Conservation (phyloP, 2,113 vertebrate genomes). For the Spilogale gracilis region DNA sequence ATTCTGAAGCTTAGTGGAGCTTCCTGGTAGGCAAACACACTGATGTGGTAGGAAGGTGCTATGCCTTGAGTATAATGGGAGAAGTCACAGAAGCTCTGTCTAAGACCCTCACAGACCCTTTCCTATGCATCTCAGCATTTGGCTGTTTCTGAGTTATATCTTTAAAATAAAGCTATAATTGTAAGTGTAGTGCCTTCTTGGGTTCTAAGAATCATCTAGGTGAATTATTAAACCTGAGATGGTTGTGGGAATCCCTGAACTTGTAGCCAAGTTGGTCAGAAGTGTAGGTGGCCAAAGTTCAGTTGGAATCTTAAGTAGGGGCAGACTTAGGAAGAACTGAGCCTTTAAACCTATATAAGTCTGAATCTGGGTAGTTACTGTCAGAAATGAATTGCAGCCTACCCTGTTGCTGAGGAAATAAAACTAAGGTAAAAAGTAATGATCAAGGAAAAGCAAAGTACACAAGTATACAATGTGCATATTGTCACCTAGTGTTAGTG, state of each 20-base stretch:
- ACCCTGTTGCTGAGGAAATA: background rate
- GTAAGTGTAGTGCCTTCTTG: background rate
- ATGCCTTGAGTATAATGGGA: background rate
- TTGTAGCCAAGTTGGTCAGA: background rate
- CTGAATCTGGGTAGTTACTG: background rate
- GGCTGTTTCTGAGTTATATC: background rate
- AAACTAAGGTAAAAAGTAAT: constrained; percentile 1
- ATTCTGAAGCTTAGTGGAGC: background rate
- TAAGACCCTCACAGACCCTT: background rate
- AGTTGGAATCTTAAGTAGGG: background rate
- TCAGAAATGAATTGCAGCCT: background rate
- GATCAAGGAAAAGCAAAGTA: background rate
- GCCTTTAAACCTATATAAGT: background rate
- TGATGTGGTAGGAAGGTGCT: background rate
- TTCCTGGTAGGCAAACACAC: background rate
- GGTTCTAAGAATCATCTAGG: background rate
- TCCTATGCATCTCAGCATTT: background rate
- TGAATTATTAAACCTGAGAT: background rate
- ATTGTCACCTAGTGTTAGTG: background rate
- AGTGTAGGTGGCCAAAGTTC: background rate
- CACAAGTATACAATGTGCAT: background rate
- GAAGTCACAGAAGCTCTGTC: background rate
- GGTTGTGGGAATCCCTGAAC: background rate
- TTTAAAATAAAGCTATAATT: background rate
- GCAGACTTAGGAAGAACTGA: background rate